Evolutionary conservation across 2,797 vertebrate genomes (phyloP).

Genomic region (Alauda arvensis): DNA sequence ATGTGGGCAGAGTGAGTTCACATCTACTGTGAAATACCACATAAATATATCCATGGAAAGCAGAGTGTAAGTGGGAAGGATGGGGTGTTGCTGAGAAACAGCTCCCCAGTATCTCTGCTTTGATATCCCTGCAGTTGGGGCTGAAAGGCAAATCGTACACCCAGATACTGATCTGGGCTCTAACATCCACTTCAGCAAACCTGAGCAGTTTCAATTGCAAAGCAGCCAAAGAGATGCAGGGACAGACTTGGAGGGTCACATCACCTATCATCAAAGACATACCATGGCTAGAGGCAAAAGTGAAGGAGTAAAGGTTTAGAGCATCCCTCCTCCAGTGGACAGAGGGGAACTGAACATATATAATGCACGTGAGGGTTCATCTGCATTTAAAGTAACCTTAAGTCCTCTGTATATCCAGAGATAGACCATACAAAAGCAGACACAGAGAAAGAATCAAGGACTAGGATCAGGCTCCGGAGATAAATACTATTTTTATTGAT

Average conservation of each 20-base stretch:
- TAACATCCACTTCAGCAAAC: background rate
- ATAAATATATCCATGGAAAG: slow-evolving; percentile 44
- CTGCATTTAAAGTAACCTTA: background rate
- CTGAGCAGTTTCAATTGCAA: background rate
- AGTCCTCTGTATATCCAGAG: background rate
- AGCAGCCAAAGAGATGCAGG: background rate
- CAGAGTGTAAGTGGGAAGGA: slow-evolving; percentile 49
- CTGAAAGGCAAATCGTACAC: background rate
- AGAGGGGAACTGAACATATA: background rate
- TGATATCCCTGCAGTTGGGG: background rate
- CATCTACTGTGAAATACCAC: slow-evolving; percentile 37
- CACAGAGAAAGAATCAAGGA: background rate
- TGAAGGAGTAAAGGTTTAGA: background rate
- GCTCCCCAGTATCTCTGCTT: background rate
- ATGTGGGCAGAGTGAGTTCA: slow-evolving; percentile 52
- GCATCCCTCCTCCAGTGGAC: background rate
- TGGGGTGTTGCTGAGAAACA: slow-evolving; percentile 52
- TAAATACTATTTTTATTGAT: background rate
- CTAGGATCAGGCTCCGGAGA: background rate
- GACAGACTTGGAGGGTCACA: background rate
- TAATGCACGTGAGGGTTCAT: background rate
- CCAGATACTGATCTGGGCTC: background rate
- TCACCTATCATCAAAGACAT: background rate
- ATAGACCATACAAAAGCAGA: background rate
- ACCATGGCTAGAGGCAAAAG: background rate